Evolutionary conservation across 2,113 vertebrate genomes (phyloP).

Genomic region (Ictalurus furcatus): DNA sequence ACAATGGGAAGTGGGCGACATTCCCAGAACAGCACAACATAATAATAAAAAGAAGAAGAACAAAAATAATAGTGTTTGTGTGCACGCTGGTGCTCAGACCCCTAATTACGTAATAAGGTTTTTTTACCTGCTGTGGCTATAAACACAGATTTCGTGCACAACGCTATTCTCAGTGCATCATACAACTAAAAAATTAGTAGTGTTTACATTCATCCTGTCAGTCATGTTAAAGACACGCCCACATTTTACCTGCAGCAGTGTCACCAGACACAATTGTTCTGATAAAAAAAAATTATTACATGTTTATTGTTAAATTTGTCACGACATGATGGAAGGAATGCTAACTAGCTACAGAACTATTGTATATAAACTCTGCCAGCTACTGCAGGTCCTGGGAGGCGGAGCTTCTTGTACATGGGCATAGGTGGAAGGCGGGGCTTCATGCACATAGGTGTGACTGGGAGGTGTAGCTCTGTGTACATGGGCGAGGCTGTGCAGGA

Average conservation of each 20-base stretch:
- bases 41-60: neutral
- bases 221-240: neutral
- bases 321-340: neutral
- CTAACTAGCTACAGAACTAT: neutral
- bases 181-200: neutral
- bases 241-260: neutral
- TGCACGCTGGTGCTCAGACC: neutral
- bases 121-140: neutral
- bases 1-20: constrained; percentile 16
- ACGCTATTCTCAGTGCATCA: neutral
- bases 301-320: neutral
- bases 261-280: neutral
- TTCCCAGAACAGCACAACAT: neutral
- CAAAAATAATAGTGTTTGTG: neutral
- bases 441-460: too few species aligned
- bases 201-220: neutral
- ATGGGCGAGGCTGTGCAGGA: neutral
- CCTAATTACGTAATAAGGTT: neutral
- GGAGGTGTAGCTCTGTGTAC: neutral
- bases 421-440: neutral
- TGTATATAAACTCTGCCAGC: neutral
- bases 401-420: neutral
- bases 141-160: neutral
- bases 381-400: neutral
- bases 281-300: neutral